Percentiles rank a stretch among this genome's conserved stretches.
Evolutionary conservation across 2,113 vertebrate genomes (phyloP).

Genomic region (Puffinus mauretanicus): DNA sequence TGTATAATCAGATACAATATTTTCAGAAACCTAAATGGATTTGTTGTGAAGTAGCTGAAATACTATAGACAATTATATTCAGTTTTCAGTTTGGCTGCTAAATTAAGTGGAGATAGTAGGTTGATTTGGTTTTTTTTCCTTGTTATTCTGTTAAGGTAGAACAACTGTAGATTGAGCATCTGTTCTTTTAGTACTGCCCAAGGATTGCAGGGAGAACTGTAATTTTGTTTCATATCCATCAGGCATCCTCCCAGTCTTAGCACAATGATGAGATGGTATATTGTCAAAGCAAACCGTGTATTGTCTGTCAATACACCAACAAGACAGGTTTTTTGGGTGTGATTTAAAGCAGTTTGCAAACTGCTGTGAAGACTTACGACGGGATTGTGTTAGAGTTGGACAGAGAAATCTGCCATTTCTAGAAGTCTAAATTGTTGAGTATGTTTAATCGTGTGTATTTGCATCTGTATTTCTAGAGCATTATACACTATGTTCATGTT

Average conservation of each 20-base stretch:
- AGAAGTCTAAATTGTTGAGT: not conserved
- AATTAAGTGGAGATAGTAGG: not conserved
- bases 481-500: not conserved
- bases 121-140: not conserved
- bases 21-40: not conserved
- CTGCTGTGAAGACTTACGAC: not conserved
- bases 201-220: not conserved
- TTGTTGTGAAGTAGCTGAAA: not conserved
- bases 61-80: not conserved
- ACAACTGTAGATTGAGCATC: not conserved
- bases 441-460: not conserved
- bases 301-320: not conserved
- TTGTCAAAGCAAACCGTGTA: not conserved
- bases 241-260: not conserved
- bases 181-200: not conserved
- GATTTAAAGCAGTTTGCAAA: not conserved
- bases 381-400: not conserved
- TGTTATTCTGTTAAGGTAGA: not conserved
- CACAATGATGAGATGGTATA: not conserved
- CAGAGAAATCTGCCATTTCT: not conserved
- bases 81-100: not conserved
- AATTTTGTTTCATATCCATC: not conserved
- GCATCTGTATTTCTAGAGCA: not conserved
- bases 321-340: accelerated
- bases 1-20: not conserved